A percentile compares a stretch with the other conserved stretches of the same genome.
Evolutionary conservation across 2,888 invertebrate genomes (phyloP).

Genomic region (Liodrosophila aerea): DNA sequence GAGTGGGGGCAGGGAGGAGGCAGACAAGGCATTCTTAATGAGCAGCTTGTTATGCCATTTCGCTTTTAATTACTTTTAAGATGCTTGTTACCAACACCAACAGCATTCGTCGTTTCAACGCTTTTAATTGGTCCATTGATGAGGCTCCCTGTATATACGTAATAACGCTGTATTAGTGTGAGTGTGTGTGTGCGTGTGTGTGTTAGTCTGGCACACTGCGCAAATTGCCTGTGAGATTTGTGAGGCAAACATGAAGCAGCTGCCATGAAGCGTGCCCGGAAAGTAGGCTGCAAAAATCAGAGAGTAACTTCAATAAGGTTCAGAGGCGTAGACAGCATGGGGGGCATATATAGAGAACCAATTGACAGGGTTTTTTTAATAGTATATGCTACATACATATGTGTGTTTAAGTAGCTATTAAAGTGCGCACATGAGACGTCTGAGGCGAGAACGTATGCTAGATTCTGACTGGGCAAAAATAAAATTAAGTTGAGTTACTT

Average conservation of each 20-base stretch:
- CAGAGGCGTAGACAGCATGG: too few relatives aligned
- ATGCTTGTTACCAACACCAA: constrained; percentile 68
- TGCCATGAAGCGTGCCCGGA: constrained; percentile 26
- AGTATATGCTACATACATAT: too few relatives aligned
- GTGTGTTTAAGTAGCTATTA: too few relatives aligned
- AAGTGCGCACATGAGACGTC: too few relatives aligned
- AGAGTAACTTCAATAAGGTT: too few relatives aligned
- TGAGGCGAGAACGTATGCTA: too few relatives aligned
- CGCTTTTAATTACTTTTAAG: constrained; percentile 79
- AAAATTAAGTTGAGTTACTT: too few relatives aligned
- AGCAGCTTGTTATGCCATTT: constrained; percentile 78
- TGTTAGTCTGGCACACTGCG: constrained; percentile 28
- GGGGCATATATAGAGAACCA: too few relatives aligned
- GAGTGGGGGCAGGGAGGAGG: constrained; percentile 15
- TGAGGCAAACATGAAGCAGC: constrained; percentile 32
- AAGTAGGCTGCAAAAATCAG: constrained; percentile 26
- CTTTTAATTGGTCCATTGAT: constrained; percentile 80
- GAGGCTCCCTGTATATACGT: constrained; percentile 36
- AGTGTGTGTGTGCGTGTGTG: constrained; percentile 3
- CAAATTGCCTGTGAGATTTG: constrained; percentile 37
- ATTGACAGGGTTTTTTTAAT: too few relatives aligned
- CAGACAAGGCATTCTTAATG: constrained; percentile 63
- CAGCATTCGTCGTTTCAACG: constrained; percentile 32
- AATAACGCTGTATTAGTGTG: constrained; percentile 2
- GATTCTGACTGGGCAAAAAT: too few relatives aligned